Evolutionary conservation across 2,113 vertebrate species (phyloP), one percentile per base, ranked within the genome.

Genomic region (Nesoenas mayeri): DNA sequence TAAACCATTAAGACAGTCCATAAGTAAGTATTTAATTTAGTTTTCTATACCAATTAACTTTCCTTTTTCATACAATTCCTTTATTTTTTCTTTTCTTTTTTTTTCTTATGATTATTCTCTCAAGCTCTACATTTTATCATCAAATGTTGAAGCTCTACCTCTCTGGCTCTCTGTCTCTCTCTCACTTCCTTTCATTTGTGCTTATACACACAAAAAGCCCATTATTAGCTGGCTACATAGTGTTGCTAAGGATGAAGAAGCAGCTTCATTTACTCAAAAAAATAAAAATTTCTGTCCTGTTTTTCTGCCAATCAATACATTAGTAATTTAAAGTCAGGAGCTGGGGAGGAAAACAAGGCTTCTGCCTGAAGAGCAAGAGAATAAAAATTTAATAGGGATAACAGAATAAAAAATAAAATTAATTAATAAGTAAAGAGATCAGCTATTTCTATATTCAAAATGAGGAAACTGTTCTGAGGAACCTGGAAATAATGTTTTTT

Each of bases 1-100:
- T 97, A 97, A 97, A 91, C 94, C 80, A 97, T 97, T 98, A 97
- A 96, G 79, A 61, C 78, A 90, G 80, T 73, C 75, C 91, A 95
- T 48, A 97, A 95, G 88, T 4, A 8, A 96, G 85, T 96, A 95
- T 42, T 97, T 48, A 96, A 91, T 97, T 95, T 91, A 67, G 50
- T 94, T 94, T 97, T 86, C 75, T 91, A 60, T 42, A 65, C 48
- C 89, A 98, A 97, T 97, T 97, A 95, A 93, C 67, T 93, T 95
- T 54, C 36, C 20, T 38, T 92, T 79, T 92, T 93, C n/a, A 82
- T 42, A 36, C 19, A 54, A 62, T 69, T 48, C 9, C 2, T 15
- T 79, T 67, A 20, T 81, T 54, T 21, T 67, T 15, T 56, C 48
- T 22, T 48, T 10, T 40, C 53, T 11, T 38, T 38, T 38, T 38